Percentiles rank a stretch among this genome's conserved stretches.
Conservation (phyloP, 2,888 invertebrate species). For the Melolontha melolontha region DNA sequence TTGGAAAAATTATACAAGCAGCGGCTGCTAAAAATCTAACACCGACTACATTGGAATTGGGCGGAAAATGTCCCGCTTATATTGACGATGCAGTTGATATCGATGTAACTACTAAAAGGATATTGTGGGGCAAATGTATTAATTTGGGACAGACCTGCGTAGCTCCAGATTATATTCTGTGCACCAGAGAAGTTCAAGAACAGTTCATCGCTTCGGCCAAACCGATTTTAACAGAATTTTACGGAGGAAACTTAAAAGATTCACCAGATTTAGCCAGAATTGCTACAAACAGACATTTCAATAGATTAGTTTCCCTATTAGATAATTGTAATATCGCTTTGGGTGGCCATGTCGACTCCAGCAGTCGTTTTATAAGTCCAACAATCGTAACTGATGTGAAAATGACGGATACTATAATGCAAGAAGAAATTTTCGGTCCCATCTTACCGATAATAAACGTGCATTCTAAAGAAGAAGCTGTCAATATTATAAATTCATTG, state of each 20-base stretch:
- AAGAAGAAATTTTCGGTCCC: conserved; percentile 97
- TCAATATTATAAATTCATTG: conserved; percentile 87
- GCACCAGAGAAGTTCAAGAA: conserved; percentile 82
- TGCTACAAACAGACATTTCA: conserved; percentile 87
- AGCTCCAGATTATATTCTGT: conserved; percentile 94
- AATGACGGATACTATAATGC: conserved; percentile 80
- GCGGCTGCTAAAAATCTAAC: conserved; percentile 93
- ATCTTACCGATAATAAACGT: conserved; percentile 90
- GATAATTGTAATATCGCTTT: conserved; percentile 78
- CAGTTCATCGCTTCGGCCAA: conserved; percentile 66
- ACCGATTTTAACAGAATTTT: conserved; percentile 82
- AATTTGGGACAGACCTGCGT: conserved; percentile 97
- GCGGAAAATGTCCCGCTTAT: conserved; percentile 88
- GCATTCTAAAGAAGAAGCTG: conserved; percentile 87
- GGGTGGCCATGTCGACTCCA: conserved; percentile 82
- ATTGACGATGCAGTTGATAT: conserved; percentile 88
- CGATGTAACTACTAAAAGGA: conserved; percentile 79
- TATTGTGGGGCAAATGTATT: conserved; percentile 95
- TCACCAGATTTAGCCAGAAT: conserved; percentile 86
- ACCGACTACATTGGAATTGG: conserved; percentile 92
- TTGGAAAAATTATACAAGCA: conserved; percentile 88
- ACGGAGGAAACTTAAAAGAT: conserved; percentile 81
- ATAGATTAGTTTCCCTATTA: conserved; percentile 76
- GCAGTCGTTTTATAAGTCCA: conserved; percentile 81
- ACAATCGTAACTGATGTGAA: conserved; percentile 84